A percentile compares a stretch with the other conserved stretches of the same genome.
These are phyloP conservation scores for Pandion haliaetus DNA, from an alignment of 2,113 vertebrate species.

Conservation along the genomic window DNA sequence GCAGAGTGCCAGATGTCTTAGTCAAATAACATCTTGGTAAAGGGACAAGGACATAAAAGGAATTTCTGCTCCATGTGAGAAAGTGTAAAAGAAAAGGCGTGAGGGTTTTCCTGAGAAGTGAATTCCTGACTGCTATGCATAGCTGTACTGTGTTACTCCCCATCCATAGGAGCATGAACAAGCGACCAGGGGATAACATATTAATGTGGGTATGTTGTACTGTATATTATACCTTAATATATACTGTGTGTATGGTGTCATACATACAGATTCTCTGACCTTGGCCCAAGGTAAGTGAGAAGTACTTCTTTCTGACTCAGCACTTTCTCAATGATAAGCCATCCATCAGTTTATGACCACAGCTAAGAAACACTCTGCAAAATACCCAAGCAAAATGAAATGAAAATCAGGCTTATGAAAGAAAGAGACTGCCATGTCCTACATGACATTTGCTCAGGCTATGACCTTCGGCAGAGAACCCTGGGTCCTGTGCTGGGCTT, in stretches of 20 bases:
- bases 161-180: fast-evolving
- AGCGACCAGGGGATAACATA: background rate
- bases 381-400: background rate
- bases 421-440: background rate
- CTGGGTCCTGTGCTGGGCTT: background rate
- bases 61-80: background rate
- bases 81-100: background rate
- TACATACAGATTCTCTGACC: background rate
- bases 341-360: background rate
- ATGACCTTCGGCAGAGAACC: background rate
- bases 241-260: background rate
- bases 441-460: fast-evolving
- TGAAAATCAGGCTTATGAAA: background rate
- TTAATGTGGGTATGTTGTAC: too few species aligned
- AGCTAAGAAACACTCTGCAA: background rate
- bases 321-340: background rate
- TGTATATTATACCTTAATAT: background rate
- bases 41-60: background rate
- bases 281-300: background rate
- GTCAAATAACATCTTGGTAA: background rate
- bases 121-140: background rate
- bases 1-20: background rate
- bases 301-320: background rate
- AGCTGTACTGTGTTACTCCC: background rate
- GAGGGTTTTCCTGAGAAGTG: background rate